Conservation (phyloP, 1,140 invertebrate species). For the Ceratosolen solmsi region DNA sequence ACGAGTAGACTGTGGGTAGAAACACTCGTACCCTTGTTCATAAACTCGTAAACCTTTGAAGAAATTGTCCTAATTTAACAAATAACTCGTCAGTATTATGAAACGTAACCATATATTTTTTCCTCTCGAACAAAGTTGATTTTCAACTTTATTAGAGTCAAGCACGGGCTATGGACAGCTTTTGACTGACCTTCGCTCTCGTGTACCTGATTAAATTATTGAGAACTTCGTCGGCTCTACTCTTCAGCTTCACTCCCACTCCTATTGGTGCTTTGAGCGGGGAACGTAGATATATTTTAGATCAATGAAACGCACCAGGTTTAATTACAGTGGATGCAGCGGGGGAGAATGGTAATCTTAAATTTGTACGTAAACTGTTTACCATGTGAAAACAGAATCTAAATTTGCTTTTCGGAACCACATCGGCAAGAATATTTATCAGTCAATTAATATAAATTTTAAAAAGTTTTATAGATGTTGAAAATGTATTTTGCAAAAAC, state of each 20-base stretch:
- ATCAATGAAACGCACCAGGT: slow-evolving; percentile 34
- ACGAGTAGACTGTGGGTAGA: no score
- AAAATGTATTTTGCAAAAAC: background rate
- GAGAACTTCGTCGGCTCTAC: slow-evolving; percentile 60
- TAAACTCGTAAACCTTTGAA: background rate
- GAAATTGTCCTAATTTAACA: slow-evolving; percentile 20
- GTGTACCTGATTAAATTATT: slow-evolving; percentile 64
- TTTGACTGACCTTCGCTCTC: slow-evolving; percentile 62
- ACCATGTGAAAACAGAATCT: slow-evolving; percentile 17
- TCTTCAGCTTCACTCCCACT: slow-evolving; percentile 7
- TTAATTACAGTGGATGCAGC: slow-evolving; percentile 44
- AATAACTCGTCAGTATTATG: slow-evolving; percentile 13
- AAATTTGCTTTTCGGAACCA: slow-evolving; percentile 8
- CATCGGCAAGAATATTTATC: background rate
- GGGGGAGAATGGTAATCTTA: background rate
- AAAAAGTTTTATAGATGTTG: background rate
- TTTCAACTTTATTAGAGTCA: slow-evolving; percentile 69
- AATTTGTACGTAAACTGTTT: slow-evolving; percentile 31
- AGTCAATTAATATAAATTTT: background rate
- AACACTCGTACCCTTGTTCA: no score
- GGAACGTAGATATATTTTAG: slow-evolving; percentile 21
- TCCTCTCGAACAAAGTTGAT: slow-evolving; percentile 63
- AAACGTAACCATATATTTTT: background rate
- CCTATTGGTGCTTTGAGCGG: slow-evolving; percentile 13
- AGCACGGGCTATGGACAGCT: slow-evolving; percentile 57